Conservation (phyloP, 2,797 vertebrate genomes). For the Podarcis siculus region DNA sequence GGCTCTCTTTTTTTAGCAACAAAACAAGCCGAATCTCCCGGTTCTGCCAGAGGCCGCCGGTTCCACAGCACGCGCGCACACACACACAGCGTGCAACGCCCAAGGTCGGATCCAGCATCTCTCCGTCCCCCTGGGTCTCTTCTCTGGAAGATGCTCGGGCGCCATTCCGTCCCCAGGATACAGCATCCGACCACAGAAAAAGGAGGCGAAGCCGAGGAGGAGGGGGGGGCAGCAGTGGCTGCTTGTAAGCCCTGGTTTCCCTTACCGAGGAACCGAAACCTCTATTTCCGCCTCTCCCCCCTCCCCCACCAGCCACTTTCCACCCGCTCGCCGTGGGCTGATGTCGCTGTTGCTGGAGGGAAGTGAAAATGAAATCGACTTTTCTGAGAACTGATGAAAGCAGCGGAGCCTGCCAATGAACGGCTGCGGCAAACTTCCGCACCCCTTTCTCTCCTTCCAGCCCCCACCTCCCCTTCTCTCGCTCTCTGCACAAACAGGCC, state of each 20-base stretch:
- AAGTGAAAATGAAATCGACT: conserved; percentile 93
- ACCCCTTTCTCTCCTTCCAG: conserved; percentile 41
- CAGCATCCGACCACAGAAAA: neutral
- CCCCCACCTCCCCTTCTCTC: conserved; percentile 28
- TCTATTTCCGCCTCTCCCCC: conserved; percentile 15
- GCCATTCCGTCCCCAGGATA: neutral
- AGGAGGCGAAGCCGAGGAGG: no score
- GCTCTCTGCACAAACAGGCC: conserved; percentile 42
- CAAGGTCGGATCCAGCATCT: neutral
- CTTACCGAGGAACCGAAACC: conserved; percentile 3
- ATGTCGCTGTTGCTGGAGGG: conserved; percentile 69
- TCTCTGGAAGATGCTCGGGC: neutral
- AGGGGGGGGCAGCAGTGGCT: neutral
- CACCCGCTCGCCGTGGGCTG: conserved; percentile 30
- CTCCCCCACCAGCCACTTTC: no score
- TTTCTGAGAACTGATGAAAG: conserved; percentile 73
- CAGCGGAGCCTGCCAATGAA: conserved; percentile 76
- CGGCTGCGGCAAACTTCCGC: conserved; percentile 72
- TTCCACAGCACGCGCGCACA: no score
- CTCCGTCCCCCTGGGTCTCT: neutral
- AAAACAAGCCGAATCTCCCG: neutral
- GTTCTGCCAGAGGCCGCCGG: neutral
- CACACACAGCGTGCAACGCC: no score
- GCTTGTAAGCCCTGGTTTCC: neutral
- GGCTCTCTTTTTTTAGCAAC: neutral